A percentile compares a stretch with the other conserved stretches of the same genome.
These are phyloP conservation scores for Panzeria rudis DNA, from an alignment of 2,888 invertebrate genomes.

Conservation along the genomic window DNA sequence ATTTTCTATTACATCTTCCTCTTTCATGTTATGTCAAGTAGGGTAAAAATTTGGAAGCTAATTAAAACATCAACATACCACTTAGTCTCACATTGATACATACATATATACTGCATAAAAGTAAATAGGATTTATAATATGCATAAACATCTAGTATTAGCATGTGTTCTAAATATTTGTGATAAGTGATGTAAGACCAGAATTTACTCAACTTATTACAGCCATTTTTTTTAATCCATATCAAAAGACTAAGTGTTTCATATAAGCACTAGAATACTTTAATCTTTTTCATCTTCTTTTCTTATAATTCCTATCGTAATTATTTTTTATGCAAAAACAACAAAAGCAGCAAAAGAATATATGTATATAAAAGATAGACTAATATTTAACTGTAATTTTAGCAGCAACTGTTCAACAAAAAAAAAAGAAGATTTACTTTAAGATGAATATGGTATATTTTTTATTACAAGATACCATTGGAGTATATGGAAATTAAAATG, in stretches of 20 bases:
- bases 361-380: conserved; percentile 31
- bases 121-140: neutral
- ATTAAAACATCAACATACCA: conserved; percentile 46
- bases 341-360: neutral
- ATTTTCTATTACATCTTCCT: conserved; percentile 9
- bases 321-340: conserved; percentile 54
- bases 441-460: conserved; percentile 22
- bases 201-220: conserved; percentile 36
- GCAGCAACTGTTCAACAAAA: conserved; percentile 23
- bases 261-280: conserved; percentile 49
- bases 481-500: conserved; percentile 9
- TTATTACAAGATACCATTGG: conserved; percentile 10
- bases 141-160: neutral
- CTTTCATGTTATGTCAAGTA: neutral
- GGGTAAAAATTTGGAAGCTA: conserved; percentile 32
- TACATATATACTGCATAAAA: neutral
- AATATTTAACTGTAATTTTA: conserved; percentile 63
- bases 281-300: conserved; percentile 61
- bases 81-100: neutral
- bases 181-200: conserved; percentile 26
- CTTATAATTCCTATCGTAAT: conserved; percentile 56
- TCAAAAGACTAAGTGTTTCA: conserved; percentile 39
- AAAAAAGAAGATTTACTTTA: conserved; percentile 37
- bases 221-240: conserved; percentile 20
- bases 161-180: conserved; percentile 19